Base-by-base conservation (phyloP, 2,113 vertebrate genomes). In the Hystrix cristata region DNA sequence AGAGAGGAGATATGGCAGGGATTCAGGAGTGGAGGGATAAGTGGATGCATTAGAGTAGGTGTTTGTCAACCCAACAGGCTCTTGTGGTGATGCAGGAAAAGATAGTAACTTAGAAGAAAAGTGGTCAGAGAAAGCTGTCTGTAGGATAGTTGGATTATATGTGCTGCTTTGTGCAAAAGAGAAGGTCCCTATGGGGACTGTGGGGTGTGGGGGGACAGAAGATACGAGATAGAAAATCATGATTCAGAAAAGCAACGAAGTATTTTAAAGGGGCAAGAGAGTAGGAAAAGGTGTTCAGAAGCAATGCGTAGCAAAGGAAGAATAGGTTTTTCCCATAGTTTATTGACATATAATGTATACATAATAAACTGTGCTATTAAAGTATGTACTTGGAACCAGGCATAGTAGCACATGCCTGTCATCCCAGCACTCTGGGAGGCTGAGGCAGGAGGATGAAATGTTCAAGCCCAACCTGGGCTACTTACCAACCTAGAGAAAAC, bases 101-200 rank as follows among this genome's bases (percentile, higher is more conserved):
- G 48, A n/a, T 2, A n/a, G 12, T 29, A 76, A 4, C 9, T 6
- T 5, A 69, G 55, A 38, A 29, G 15, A 4, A 1, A 12, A 51
- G 64, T 51, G 21, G 9, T 55, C 25, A 55, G 59, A 48, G 25
- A 53, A 46, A 62, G 9, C 3, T 29, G 10, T 21, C 38, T 25
- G 48, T 10, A 18, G 19, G 8, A 19, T 1, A 29, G 12, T 13
- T 23, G n/a, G 11, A 7, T 79, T 64, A 12, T 11, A 34, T 6
- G 72, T 15, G 16, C n/a, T 46, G 0, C 21, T 64, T 48, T 57
- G 43, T 53, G 14, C 43, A 38, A 21, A 74, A 43, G 29, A 43
- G 29, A 46, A 23, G 6, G 3, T 60, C 19, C n/a, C 46, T 65
- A 0, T 3, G 4, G 25, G 29, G 18, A 8, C 5, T 12, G 5